Percentiles rank a stretch among this genome's conserved stretches.
These are phyloP conservation scores for Leptestheria dahalacensis DNA, from an alignment of 1,140 invertebrate genomes.

Conservation along the genomic window DNA sequence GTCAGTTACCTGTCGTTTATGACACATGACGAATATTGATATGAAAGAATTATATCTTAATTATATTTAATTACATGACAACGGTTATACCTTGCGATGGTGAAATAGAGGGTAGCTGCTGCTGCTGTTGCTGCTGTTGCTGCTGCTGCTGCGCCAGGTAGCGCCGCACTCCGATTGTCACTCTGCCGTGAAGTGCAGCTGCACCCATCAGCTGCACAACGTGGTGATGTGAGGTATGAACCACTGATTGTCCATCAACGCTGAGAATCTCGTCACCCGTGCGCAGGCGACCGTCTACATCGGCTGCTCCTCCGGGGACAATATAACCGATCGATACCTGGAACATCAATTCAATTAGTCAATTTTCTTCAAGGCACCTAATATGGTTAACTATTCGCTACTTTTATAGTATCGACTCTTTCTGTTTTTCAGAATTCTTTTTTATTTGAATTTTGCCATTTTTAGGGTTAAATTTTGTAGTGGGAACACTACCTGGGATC, in stretches of 20 bases:
- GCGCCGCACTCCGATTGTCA: slow-evolving; percentile 51
- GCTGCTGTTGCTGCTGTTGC: not conserved
- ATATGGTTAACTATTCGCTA: too few species aligned
- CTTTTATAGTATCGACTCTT: too few species aligned
- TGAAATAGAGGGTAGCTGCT: not conserved
- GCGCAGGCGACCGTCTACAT: slow-evolving; percentile 66
- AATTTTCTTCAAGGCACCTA: too few species aligned
- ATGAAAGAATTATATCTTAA: too few species aligned
- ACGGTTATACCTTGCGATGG: not conserved
- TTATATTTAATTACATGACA: too few species aligned
- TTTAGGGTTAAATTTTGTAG: too few species aligned
- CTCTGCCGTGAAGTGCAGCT: slow-evolving; percentile 60
- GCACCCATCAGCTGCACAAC: slow-evolving; percentile 79
- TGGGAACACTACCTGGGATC: slow-evolving; percentile 66
- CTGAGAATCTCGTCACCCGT: slow-evolving; percentile 81
- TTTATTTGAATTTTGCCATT: too few species aligned
- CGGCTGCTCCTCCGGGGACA: slow-evolving; percentile 79
- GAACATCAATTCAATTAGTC: too few species aligned
- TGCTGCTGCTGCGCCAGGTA: slow-evolving; percentile 31
- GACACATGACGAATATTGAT: too few species aligned
- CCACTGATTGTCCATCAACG: slow-evolving; percentile 63
- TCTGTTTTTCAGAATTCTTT: too few species aligned
- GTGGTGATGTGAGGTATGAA: slow-evolving; percentile 72
- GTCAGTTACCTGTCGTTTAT: too few species aligned
- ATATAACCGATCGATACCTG: slow-evolving; percentile 85